Conservation (phyloP, 2,888 invertebrate species). For the Ceriagrion tenellum region DNA sequence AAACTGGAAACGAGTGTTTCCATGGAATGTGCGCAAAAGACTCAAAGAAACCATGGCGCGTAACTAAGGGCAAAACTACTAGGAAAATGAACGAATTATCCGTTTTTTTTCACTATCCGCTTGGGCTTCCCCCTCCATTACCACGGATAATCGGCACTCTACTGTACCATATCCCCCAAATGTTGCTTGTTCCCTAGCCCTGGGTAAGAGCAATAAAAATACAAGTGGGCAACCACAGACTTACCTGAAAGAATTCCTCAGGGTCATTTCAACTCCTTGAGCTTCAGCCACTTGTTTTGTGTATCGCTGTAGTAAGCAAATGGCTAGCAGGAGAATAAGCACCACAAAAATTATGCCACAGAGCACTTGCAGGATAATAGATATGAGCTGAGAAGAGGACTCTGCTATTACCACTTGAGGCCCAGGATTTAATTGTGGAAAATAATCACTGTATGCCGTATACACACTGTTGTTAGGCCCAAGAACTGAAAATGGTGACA, state of each 20-base stretch:
- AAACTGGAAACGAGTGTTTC: too few species aligned
- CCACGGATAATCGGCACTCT: too few species aligned
- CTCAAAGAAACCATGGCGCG: too few species aligned
- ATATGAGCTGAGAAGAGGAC: conserved; percentile 73
- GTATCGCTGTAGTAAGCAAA: conserved; percentile 84
- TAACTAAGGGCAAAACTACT: too few species aligned
- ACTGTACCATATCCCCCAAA: too few species aligned
- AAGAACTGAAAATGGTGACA: conserved; percentile 77
- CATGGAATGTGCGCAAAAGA: too few species aligned
- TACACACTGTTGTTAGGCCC: conserved; percentile 79
- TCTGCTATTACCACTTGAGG: conserved; percentile 76
- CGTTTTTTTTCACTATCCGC: too few species aligned
- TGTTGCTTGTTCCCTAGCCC: too few species aligned
- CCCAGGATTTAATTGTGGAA: conserved; percentile 87
- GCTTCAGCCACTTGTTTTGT: conserved; percentile 83
- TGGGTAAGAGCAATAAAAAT: neutral
- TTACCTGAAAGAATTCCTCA: conserved; percentile 84
- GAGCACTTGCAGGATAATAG: conserved; percentile 82
- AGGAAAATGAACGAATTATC: too few species aligned
- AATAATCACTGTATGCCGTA: conserved; percentile 87
- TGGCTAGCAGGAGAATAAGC: conserved; percentile 81
- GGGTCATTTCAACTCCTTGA: conserved; percentile 84
- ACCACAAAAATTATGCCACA: conserved; percentile 83
- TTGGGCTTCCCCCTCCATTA: too few species aligned
- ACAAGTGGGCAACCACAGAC: conserved; percentile 68